phyloP scores from a whole-genome alignment of 2,113 vertebrate species.

The Noctilio leporinus region DNA sequence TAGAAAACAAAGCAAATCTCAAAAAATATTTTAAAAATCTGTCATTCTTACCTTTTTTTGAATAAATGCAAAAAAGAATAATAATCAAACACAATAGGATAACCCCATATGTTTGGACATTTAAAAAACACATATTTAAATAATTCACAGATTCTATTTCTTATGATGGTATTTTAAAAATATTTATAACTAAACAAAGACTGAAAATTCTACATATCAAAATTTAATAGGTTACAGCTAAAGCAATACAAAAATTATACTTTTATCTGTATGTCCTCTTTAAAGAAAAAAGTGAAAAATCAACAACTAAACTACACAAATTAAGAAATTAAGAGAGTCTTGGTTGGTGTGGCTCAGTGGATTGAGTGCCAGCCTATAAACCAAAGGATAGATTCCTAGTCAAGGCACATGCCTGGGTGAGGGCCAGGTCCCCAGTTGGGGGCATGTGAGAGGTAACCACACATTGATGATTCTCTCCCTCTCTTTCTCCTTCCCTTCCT shows the following conservation, averaged over 20 bases:
- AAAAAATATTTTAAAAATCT: neutral
- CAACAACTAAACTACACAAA: neutral
- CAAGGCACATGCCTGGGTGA: too few species aligned
- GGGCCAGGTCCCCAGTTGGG: too few species aligned
- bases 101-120: neutral
- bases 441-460: too few species aligned
- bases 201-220: neutral
- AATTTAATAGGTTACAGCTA: neutral
- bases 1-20: neutral
- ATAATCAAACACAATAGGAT: neutral
- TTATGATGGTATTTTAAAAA: neutral
- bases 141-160: neutral
- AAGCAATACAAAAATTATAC: neutral
- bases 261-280: neutral
- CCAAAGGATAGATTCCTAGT: too few species aligned
- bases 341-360: too few species aligned
- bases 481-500: too few species aligned
- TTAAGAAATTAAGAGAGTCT: conserved; percentile 29
- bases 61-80: neutral
- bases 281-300: neutral
- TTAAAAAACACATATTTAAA: neutral
- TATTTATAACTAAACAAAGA: neutral
- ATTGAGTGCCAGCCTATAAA: too few species aligned
- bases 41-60: neutral
- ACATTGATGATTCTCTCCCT: too few species aligned